phyloP scores from a whole-genome alignment of 2,888 invertebrate species.

The Cheilosia soror region DNA sequence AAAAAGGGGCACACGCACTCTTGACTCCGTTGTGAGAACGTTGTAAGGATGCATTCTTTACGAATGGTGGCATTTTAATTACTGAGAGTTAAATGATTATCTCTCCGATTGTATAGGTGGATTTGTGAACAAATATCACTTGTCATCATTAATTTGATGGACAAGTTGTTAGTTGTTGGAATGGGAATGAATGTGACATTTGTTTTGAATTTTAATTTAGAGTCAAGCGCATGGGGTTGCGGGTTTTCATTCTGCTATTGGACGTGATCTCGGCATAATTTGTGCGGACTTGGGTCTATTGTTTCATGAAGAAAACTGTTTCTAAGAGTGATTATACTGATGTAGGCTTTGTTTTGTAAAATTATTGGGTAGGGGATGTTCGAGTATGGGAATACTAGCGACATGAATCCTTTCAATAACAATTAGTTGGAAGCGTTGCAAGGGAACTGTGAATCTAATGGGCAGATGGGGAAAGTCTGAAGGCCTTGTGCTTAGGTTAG shows the following conservation, averaged over 20 bases:
- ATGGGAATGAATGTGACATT: constrained; percentile 16
- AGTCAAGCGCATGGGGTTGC: constrained; percentile 29
- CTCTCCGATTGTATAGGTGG: constrained; percentile 40
- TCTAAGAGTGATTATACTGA: neutral
- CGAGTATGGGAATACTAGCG: too few relatives aligned
- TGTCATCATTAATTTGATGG: constrained; percentile 74
- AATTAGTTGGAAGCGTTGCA: too few relatives aligned
- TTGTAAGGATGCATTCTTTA: constrained; percentile 59
- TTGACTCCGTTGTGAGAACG: constrained; percentile 64
- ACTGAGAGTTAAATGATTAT: constrained; percentile 74
- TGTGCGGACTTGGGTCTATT: neutral
- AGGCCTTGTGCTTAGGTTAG: too few relatives aligned
- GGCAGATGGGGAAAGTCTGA: too few relatives aligned
- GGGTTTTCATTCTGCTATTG: neutral
- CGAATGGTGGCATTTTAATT: constrained; percentile 74
- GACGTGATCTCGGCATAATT: constrained; percentile 1
- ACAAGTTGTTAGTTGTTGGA: constrained; percentile 33
- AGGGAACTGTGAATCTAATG: too few relatives aligned
- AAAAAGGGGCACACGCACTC: constrained; percentile 70
- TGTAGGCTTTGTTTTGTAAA: neutral
- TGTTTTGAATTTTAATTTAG: constrained; percentile 51
- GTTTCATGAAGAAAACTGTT: neutral
- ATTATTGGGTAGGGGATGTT: too few relatives aligned
- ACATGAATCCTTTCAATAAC: too few relatives aligned
- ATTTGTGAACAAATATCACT: constrained; percentile 36